A percentile compares a stretch with the other conserved stretches of the same genome.
Conservation (phyloP, 2,888 invertebrate species). For the Lingula anatina region DNA sequence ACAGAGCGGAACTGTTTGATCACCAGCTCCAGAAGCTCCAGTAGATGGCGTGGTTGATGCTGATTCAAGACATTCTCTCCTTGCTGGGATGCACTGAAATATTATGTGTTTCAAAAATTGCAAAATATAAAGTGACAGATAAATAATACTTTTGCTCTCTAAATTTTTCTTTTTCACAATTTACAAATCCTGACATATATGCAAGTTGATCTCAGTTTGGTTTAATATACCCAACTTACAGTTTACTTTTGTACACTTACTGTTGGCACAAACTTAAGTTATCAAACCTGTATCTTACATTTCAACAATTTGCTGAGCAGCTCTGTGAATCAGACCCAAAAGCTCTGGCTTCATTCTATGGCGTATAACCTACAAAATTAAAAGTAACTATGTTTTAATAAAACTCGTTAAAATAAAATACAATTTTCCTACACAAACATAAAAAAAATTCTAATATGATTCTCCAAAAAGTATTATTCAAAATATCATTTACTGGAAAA, state of each 20-base stretch:
- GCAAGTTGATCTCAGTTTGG: too few species aligned
- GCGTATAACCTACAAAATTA: not conserved
- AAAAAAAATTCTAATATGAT: too few species aligned
- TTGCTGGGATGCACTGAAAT: slow-evolving; percentile 33
- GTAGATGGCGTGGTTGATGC: slow-evolving; percentile 44
- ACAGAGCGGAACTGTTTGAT: slow-evolving; percentile 80
- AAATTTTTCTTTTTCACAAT: too few species aligned
- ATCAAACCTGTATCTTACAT: slow-evolving; percentile 19
- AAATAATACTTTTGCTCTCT: too few species aligned
- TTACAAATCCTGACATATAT: too few species aligned
- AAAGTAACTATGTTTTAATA: not conserved
- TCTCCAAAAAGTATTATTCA: too few species aligned
- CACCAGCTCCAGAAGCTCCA: slow-evolving; percentile 67
- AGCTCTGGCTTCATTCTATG: slow-evolving; percentile 70
- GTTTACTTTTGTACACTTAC: too few species aligned
- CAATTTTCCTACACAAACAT: not conserved
- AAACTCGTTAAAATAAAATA: not conserved
- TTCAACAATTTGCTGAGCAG: slow-evolving; percentile 68
- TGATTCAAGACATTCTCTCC: slow-evolving; percentile 40
- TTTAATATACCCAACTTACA: too few species aligned
- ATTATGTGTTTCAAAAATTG: too few species aligned
- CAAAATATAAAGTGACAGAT: too few species aligned
- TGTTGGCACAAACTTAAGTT: too few species aligned
- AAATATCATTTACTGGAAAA: too few species aligned
- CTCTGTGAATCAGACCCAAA: slow-evolving; percentile 71